Evolutionary conservation across 23 tunicate species (phyloP), one percentile per base, ranked within the genome.

Genomic region (Ciona savignyi): DNA sequence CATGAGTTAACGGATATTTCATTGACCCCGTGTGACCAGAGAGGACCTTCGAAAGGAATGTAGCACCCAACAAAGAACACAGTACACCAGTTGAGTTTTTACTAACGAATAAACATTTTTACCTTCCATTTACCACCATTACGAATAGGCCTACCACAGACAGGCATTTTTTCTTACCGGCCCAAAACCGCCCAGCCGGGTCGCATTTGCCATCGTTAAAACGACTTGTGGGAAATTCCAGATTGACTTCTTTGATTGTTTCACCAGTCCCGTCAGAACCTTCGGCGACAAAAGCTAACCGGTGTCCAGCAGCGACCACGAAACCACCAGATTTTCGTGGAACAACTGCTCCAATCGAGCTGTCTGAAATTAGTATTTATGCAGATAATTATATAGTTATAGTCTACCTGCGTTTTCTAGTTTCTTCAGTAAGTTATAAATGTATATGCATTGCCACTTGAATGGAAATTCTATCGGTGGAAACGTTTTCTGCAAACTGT

Each of bases 151-250:
- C n/a, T n/a, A n/a, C n/a, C n/a, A n/a, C n/a, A 49, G 61, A 49
- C 20, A n/a, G 4, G 22, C 27, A 63, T 19, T 25, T 25, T 25
- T n/a, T 11, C 81, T 67, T 66, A 84, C 97, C 97, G 26, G 90
- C 90, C 97, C 97, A 90, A 67, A 90, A 90, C 26, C 97, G 73
- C 20, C 97, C 97, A 23, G 79, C 82, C 6, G 97, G 90, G 60
- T 90, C 97, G 60, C 97, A 90, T 74, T 90, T 90, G 22, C 97
- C 97, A 70, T 90, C 97, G 73, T 90, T 90, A 63, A 90, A 79
- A 20, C 85, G 81, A 60, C 79, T 80, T n/a, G 75, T 35, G 2
- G 81, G 80, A 64, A 66, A 71, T 34, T 83, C 75, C 62, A 25
- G 30, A 35, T 73, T 81, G 0, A 65, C 51, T 68, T 74, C 80